Evolutionary conservation across 2,113 vertebrate genomes (phyloP), one percentile per base, ranked within the genome.

Genomic region (Ornithorhynchus anatinus): DNA sequence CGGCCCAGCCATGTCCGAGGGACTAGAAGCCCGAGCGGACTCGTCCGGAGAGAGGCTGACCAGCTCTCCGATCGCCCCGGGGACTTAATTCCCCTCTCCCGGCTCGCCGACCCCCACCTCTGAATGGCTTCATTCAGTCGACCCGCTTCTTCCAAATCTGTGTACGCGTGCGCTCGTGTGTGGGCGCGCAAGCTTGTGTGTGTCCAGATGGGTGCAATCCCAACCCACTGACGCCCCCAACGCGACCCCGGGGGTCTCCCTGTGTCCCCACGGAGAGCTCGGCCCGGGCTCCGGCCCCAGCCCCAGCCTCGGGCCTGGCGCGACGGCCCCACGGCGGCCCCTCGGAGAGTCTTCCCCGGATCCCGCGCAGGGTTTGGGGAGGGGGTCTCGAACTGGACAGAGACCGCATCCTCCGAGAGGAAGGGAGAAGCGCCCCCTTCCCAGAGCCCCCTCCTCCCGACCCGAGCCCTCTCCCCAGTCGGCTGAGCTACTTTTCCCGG

Each of bases 281-380:
- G n/a, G 33, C 23, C 33, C 25, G 23, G 43, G 40, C 11, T 3
- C 1, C n/a, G 31, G 20, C 8, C 8, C 4, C 5, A 3, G 8
- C 40, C 39, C 6, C 8, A 1, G 17, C 13, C 4, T 29, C 51
- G 1, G 0, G n/a, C n/a, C 6, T 45, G 36, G 45, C 7, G 19
- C 19, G 0, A 1, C 0, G 14, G n/a, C 5, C 4, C 12, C 2
- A 5, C 4, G 20, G 35, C 22, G 25, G 58, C n/a, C n/a, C n/a
- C n/a, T n/a, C n/a, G n/a, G n/a, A n/a, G n/a, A n/a, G n/a, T n/a
- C n/a, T n/a, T n/a, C n/a, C n/a, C n/a, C n/a, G n/a, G n/a, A n/a
- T n/a, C n/a, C n/a, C n/a, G n/a, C n/a, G 78, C 77, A 77, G 62
- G 69, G 39, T 74, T 42, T 11, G 29, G 76, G 52, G 77, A 77